These are phyloP conservation scores for Xenopus tropicalis DNA, from an alignment of 2,113 vertebrate genomes.

Conservation along the genomic window DNA sequence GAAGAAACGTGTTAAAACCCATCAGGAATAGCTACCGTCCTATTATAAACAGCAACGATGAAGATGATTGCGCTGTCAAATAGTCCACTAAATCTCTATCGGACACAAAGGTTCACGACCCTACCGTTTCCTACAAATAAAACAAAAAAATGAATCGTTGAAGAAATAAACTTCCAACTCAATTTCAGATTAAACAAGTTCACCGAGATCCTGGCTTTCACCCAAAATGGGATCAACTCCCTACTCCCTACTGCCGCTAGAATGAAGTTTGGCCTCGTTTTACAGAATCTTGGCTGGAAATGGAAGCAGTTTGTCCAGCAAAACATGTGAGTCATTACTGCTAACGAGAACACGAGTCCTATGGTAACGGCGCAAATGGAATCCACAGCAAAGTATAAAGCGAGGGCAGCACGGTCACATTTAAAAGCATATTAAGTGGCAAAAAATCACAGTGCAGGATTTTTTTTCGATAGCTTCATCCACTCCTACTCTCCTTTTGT, in stretches of 20 bases:
- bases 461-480: no score
- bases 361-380: slow-evolving; percentile 6
- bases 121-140: slow-evolving; percentile 35
- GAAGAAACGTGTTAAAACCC: slow-evolving; percentile 24
- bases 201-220: slow-evolving; percentile 19
- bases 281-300: slow-evolving; percentile 35
- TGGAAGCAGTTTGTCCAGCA: slow-evolving; percentile 27
- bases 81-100: slow-evolving; percentile 39
- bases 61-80: slow-evolving; percentile 33
- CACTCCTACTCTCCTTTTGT: no score
- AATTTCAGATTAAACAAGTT: slow-evolving; percentile 44
- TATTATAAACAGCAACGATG: slow-evolving; percentile 36
- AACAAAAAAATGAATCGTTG: slow-evolving; percentile 41
- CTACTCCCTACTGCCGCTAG: slow-evolving; percentile 40
- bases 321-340: slow-evolving; percentile 40
- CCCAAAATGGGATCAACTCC: slow-evolving; percentile 25
- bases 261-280: slow-evolving; percentile 34
- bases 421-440: no score
- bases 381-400: slow-evolving; percentile 15
- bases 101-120: slow-evolving; percentile 42
- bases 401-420: not conserved
- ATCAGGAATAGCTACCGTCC: slow-evolving; percentile 27
- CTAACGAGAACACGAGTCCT: slow-evolving; percentile 33
- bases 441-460: no score
- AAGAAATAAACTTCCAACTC: slow-evolving; percentile 42